A percentile compares a stretch with the other conserved stretches of the same genome.
These are phyloP conservation scores for Danaus chrysippus DNA, from an alignment of 2,888 invertebrate species.

Conservation along the genomic window DNA sequence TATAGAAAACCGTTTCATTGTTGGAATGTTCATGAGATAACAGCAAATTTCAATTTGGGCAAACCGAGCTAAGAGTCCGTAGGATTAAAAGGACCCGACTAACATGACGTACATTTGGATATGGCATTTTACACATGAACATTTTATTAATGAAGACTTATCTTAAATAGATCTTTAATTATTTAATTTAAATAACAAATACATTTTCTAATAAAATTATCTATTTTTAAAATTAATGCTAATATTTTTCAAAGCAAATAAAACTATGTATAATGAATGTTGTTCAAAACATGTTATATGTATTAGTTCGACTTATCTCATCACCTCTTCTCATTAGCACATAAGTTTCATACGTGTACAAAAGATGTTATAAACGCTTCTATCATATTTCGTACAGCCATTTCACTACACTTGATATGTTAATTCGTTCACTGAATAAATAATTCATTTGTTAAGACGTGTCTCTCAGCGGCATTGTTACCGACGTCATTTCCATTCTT, in stretches of 20 bases:
- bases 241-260: too few relatives aligned
- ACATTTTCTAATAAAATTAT: too few relatives aligned
- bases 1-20: slow-evolving; percentile 16
- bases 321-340: neutral
- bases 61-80: slow-evolving; percentile 51
- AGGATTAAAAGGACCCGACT: slow-evolving; percentile 43
- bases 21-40: slow-evolving; percentile 43
- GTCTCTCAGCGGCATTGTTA: slow-evolving; percentile 64
- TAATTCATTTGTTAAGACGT: slow-evolving; percentile 73
- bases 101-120: slow-evolving; percentile 13
- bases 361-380: slow-evolving; percentile 8
- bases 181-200: too few relatives aligned
- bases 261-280: too few relatives aligned
- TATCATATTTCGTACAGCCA: slow-evolving; percentile 23
- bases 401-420: slow-evolving; percentile 63
- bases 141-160: neutral
- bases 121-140: neutral
- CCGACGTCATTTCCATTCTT: slow-evolving; percentile 33
- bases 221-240: too few relatives aligned
- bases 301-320: neutral
- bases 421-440: slow-evolving; percentile 74
- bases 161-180: too few relatives aligned
- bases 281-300: neutral
- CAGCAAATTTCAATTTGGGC: slow-evolving; percentile 70
- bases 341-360: neutral